A percentile compares a stretch with the other conserved stretches of the same genome.
Evolutionary conservation across 2,888 invertebrate species (phyloP).

Genomic region (Euzophera pinguis): DNA sequence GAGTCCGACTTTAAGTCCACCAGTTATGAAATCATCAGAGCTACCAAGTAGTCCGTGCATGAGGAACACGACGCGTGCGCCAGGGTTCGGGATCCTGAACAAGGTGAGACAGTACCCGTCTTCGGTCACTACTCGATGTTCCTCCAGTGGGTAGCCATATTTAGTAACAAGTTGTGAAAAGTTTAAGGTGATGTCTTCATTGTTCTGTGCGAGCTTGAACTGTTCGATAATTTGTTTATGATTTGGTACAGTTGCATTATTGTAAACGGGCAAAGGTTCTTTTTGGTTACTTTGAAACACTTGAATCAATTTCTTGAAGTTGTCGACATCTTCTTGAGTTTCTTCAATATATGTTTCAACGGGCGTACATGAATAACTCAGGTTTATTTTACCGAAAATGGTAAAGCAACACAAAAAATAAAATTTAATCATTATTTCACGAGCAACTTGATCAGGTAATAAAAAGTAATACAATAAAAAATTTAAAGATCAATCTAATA

Average conservation of each 20-base stretch:
- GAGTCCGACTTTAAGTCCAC: constrained; percentile 75
- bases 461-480: too few relatives aligned
- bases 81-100: constrained; percentile 82
- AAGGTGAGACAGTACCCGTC: constrained; percentile 87
- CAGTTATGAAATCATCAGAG: constrained; percentile 84
- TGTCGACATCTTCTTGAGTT: background rate
- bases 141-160: constrained; percentile 29
- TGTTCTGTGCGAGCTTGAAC: background rate
- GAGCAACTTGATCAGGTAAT: background rate
- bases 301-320: background rate
- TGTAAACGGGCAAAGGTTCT: background rate
- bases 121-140: constrained; percentile 79
- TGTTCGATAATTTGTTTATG: background rate
- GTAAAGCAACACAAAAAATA: background rate
- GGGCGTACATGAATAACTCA: background rate
- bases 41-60: constrained; percentile 87
- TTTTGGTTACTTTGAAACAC: background rate
- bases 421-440: background rate
- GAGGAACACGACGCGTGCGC: constrained; percentile 74
- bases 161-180: constrained; percentile 27
- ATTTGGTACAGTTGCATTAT: background rate
- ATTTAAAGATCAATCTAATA: too few relatives aligned
- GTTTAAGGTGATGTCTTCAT: constrained; percentile 27
- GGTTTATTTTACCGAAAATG: background rate
- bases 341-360: background rate